Percentiles rank a stretch among this genome's conserved stretches.
Evolutionary conservation across 2,888 invertebrate genomes (phyloP).

Genomic region (Trichopoda pennipes): DNA sequence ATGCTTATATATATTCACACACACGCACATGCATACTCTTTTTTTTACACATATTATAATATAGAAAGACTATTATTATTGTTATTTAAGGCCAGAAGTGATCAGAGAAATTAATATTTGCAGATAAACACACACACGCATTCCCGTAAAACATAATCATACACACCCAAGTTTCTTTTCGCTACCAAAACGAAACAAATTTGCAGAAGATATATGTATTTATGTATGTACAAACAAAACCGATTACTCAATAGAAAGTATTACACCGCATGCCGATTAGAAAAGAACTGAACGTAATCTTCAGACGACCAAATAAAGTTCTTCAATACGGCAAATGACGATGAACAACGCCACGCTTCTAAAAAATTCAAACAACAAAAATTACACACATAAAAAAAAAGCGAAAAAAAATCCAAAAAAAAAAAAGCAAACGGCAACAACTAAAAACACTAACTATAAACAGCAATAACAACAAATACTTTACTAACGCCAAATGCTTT

Average conservation of each 20-base stretch:
- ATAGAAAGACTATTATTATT: conserved; percentile 25
- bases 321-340: conserved; percentile 67
- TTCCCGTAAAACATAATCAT: conserved; percentile 13
- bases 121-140: conserved; percentile 12
- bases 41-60: conserved; percentile 15
- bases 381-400: conserved; percentile 18
- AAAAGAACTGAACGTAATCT: conserved; percentile 78
- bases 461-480: conserved; percentile 56
- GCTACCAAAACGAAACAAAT: conserved; percentile 17
- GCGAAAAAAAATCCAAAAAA: conserved; percentile 11
- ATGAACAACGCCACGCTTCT: conserved; percentile 56
- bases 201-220: conserved; percentile 20
- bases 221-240: conserved; percentile 56
- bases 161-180: conserved; percentile 12
- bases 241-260: conserved; percentile 74
- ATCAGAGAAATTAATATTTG: conserved; percentile 51
- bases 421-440: conserved; percentile 38
- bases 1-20: too few species aligned
- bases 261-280: conserved; percentile 79
- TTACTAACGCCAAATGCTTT: conserved; percentile 66
- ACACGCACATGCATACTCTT: neutral
- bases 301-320: conserved; percentile 71
- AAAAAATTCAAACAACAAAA: conserved; percentile 44
- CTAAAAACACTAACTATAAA: conserved; percentile 50
- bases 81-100: conserved; percentile 42